Conservation (phyloP, 2,113 vertebrate species). For the Actenoides lindsayi region DNA sequence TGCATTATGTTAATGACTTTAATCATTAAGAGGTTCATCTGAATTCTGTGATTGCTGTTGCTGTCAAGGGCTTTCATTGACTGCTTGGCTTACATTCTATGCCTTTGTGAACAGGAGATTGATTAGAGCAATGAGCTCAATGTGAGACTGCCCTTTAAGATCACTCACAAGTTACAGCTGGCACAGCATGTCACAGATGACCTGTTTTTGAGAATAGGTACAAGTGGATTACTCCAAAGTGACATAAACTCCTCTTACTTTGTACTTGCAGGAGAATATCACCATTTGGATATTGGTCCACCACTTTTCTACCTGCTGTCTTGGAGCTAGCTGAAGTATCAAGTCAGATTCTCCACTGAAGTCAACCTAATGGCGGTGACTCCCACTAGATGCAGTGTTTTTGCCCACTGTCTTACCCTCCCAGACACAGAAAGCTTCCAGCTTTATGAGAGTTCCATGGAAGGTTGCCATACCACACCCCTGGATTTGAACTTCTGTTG, state of each 20-base stretch:
- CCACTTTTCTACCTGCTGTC: background rate
- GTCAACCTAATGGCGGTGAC: background rate
- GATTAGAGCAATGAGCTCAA: background rate
- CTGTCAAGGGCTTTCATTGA: background rate
- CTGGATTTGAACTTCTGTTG: slow-evolving; percentile 19
- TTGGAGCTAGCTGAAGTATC: background rate
- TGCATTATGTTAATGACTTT: background rate
- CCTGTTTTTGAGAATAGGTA: background rate
- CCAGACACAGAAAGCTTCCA: background rate
- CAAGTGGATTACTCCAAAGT: background rate
- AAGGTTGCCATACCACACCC: slow-evolving; percentile 19
- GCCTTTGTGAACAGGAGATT: background rate
- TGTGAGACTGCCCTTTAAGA: background rate
- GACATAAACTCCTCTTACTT: background rate
- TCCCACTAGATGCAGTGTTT: background rate
- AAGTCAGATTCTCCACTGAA: background rate
- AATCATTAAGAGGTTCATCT: background rate
- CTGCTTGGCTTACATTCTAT: background rate
- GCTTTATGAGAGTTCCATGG: background rate
- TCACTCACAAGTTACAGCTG: background rate
- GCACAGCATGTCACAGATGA: background rate
- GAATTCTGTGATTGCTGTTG: background rate
- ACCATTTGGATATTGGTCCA: background rate
- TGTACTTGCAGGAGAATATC: background rate
- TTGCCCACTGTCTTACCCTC: background rate